Conservation (phyloP, 2,888 invertebrate species). For the Tinea pellionella region DNA sequence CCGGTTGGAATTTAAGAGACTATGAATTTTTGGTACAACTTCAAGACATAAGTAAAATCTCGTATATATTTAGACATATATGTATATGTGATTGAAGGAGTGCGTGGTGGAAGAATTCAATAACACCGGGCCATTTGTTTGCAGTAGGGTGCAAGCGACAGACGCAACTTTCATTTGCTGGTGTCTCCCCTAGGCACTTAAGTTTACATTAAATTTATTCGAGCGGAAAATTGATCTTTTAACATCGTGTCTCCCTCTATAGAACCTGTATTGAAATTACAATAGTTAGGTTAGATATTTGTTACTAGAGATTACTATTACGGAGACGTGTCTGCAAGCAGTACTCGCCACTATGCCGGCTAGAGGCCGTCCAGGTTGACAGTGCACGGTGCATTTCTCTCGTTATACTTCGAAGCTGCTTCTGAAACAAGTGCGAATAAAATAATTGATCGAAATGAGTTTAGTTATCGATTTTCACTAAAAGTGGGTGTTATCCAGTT, state of each 20-base stretch:
- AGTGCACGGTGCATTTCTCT: no score
- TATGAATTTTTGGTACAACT: no score
- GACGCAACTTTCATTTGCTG: conserved; percentile 48
- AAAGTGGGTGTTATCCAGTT: neutral
- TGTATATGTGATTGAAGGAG: neutral
- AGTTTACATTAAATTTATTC: conserved; percentile 66
- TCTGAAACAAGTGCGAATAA: no score
- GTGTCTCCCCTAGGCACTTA: conserved; percentile 51
- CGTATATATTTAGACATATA: no score
- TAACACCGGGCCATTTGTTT: conserved; percentile 3
- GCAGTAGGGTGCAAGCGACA: conserved; percentile 20
- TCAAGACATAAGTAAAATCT: no score
- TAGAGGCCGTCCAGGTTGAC: no score
- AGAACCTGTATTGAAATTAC: conserved; percentile 33
- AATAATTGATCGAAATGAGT: no score
- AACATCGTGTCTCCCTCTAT: conserved; percentile 52
- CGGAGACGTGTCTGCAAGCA: no score
- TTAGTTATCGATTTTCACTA: neutral
- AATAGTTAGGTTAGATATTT: neutral
- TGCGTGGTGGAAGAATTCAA: conserved; percentile 1
- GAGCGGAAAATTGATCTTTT: conserved; percentile 69
- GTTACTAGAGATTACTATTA: no score
- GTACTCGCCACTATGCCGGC: no score
- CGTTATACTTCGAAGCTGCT: no score
- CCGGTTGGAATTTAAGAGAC: no score